Evolutionary conservation across 2,797 vertebrate genomes (phyloP).

Genomic region (Anomalospiza imberbis): DNA sequence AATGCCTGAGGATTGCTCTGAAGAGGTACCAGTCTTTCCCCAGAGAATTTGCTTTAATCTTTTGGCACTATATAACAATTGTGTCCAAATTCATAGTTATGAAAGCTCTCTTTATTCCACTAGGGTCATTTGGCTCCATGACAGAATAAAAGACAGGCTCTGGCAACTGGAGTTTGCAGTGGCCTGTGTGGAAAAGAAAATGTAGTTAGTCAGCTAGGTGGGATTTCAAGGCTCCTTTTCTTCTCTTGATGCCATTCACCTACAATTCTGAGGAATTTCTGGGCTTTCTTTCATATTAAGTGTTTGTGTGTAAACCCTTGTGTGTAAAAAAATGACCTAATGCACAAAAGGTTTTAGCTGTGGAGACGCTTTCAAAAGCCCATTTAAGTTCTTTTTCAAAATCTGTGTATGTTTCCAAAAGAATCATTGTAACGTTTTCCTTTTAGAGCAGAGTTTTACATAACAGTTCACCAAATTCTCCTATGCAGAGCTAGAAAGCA

Average conservation of each 20-base stretch:
- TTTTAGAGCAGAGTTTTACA: conserved; percentile 27
- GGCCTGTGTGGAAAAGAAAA: not conserved
- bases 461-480: conserved; percentile 4
- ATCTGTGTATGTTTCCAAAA: not conserved
- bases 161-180: conserved; percentile 5
- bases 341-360: conserved; percentile 7
- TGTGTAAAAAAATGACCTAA: not conserved
- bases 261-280: conserved; percentile 54
- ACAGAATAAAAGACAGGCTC: conserved; percentile 31
- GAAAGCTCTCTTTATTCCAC: conserved; percentile 38
- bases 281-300: conserved; percentile 34
- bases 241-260: conserved; percentile 50
- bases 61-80: conserved; percentile 21
- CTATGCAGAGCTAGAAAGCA: conserved; percentile 14
- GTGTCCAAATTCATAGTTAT: conserved; percentile 31
- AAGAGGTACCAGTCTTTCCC: conserved; percentile 3
- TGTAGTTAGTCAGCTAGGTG: not conserved
- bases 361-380: conserved; percentile 27
- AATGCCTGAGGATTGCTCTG: conserved; percentile 10
- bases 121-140: conserved; percentile 34
- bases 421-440: conserved; percentile 18
- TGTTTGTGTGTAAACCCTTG: conserved; percentile 29
- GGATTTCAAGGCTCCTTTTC: conserved; percentile 41
- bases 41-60: not conserved
- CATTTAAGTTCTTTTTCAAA: conserved; percentile 24